Conservation (phyloP, 2,113 vertebrate genomes). For the Labeo catla region DNA sequence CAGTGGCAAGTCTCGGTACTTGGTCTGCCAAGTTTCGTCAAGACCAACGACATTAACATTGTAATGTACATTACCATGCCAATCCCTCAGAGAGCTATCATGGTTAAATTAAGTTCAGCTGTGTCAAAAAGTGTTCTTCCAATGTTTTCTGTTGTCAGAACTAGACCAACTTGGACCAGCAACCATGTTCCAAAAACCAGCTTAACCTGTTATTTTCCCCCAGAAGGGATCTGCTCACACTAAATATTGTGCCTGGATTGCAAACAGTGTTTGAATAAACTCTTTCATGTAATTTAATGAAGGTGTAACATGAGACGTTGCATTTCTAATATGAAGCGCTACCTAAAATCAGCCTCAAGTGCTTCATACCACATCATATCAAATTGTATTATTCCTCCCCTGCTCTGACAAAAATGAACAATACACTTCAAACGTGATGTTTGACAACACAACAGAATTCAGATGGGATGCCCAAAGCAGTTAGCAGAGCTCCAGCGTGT, state of each 20-base stretch:
- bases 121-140: neutral
- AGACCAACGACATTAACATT: too few relatives aligned
- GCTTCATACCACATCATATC: conserved; percentile 13
- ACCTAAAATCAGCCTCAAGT: neutral
- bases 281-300: conserved; percentile 22
- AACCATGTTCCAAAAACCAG: neutral
- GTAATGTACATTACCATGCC: too few relatives aligned
- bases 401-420: conserved; percentile 11
- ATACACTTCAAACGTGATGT: conserved; percentile 4
- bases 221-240: neutral
- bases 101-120: too few relatives aligned
- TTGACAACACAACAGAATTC: conserved; percentile 5
- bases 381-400: conserved; percentile 32
- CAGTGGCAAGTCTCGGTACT: too few relatives aligned
- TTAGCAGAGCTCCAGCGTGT: neutral
- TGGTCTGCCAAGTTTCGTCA: too few relatives aligned
- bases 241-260: neutral
- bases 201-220: neutral
- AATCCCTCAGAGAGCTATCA: too few relatives aligned
- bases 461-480: neutral
- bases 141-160: neutral
- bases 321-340: conserved; percentile 3
- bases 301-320: conserved; percentile 6
- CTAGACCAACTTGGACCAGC: neutral
- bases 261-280: conserved; percentile 2